Conservation (phyloP, 2,113 vertebrate species). For the Speoplatyrhinus poulsoni region DNA sequence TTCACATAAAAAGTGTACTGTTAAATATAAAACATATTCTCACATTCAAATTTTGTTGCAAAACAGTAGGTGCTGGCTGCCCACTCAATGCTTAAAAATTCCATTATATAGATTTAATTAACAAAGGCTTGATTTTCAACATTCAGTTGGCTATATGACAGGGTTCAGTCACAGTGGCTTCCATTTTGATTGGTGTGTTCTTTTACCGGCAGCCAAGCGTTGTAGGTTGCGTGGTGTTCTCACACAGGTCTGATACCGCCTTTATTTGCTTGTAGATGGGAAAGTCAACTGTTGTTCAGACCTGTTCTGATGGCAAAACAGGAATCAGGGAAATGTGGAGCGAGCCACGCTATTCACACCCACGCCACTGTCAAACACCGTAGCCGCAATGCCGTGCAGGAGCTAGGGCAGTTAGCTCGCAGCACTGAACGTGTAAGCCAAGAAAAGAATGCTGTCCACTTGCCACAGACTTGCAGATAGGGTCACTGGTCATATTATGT, state of each 20-base stretch:
- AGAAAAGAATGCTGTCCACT: constrained; percentile 48
- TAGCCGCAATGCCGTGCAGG: constrained; percentile 25
- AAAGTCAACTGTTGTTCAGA: constrained; percentile 39
- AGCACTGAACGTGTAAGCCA: constrained; percentile 56
- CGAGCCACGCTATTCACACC: constrained; percentile 28
- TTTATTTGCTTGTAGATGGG: constrained; percentile 17
- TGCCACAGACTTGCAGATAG: constrained; percentile 28
- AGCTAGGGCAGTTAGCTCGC: constrained; percentile 35
- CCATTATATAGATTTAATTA: too few relatives aligned
- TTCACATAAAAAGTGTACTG: too few relatives aligned
- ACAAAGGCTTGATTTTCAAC: too few relatives aligned
- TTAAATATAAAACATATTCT: too few relatives aligned
- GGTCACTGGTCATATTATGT: constrained; percentile 28
- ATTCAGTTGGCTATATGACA: constrained; percentile 20
- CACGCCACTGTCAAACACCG: constrained; percentile 46
- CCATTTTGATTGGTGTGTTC: constrained; percentile 36
- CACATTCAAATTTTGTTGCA: too few relatives aligned
- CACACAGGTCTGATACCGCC: constrained; percentile 18
- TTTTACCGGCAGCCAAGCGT: constrained; percentile 39
- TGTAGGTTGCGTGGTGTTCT: constrained; percentile 32
- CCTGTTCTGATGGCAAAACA: constrained; percentile 48
- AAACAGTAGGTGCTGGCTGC: too few relatives aligned
- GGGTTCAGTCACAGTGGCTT: constrained; percentile 1
- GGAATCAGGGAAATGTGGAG: constrained; percentile 50
- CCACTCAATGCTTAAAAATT: too few relatives aligned